A percentile compares a stretch with the other conserved stretches of the same genome.
Conservation (phyloP, 2,797 vertebrate species). For the Channallabes apus region DNA sequence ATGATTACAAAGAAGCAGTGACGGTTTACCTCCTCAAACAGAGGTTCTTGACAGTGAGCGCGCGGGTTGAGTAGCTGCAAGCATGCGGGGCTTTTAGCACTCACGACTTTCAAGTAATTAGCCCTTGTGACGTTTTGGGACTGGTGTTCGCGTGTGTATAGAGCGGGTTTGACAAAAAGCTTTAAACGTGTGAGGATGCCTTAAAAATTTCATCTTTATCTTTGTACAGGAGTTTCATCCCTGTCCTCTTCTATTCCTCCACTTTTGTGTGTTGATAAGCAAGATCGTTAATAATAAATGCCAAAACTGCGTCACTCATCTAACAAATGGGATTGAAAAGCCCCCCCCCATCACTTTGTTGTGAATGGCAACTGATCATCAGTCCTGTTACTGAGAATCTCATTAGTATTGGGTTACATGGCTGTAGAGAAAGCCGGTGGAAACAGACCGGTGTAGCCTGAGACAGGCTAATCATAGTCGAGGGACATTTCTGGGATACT, state of each 20-base stretch:
- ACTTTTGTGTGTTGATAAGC: conserved; percentile 22
- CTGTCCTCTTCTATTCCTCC: not conserved
- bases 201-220: not conserved
- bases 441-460: not conserved
- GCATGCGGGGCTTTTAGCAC: no score
- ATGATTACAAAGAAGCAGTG: no score
- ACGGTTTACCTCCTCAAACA: no score
- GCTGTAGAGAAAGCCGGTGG: conserved; percentile 3
- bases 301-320: conserved; percentile 25
- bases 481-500: not conserved
- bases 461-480: not conserved
- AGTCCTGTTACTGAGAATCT: conserved; percentile 29
- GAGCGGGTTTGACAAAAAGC: no score
- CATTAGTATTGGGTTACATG: conserved; percentile 47
- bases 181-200: not conserved
- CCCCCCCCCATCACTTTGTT: not conserved
- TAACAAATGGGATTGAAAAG: conserved; percentile 44
- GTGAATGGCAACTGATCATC: conserved; percentile 47
- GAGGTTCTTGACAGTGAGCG: no score
- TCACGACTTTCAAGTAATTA: no score
- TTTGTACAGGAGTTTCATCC: not conserved
- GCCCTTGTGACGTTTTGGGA: no score
- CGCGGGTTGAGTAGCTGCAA: no score
- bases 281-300: conserved; percentile 51
- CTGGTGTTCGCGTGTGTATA: no score